Evolutionary conservation across 2,113 vertebrate species (phyloP).

Genomic region (Phylloscopus trochiloides): DNA sequence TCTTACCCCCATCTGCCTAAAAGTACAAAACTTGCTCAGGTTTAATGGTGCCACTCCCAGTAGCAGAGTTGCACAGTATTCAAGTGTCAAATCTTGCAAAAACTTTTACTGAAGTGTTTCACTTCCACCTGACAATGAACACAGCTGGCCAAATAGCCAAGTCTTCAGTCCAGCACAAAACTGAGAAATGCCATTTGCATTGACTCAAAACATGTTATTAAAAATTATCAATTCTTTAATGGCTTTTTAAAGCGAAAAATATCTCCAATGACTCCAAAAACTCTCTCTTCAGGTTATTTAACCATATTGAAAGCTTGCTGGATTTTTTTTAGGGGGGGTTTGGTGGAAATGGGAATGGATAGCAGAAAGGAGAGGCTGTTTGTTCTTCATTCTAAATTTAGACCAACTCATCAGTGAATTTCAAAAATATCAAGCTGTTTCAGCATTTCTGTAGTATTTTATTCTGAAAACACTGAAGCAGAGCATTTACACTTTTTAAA

Average conservation of each 20-base stretch:
- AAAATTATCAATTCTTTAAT: not conserved
- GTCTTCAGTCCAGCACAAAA: not conserved
- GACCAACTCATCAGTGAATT: not conserved
- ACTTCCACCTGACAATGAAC: not conserved
- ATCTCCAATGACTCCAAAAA: not conserved
- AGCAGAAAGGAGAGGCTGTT: not conserved
- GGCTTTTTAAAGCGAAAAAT: not conserved
- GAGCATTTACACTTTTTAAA: not conserved
- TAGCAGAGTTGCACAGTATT: not conserved
- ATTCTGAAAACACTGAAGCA: not conserved
- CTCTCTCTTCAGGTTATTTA: not conserved
- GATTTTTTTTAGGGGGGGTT: rapidly evolving
- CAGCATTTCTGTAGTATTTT: not conserved
- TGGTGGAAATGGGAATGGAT: not conserved
- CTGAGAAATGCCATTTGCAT: not conserved
- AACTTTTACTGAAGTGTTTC: not conserved
- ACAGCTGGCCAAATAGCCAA: not conserved
- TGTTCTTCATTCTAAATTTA: not conserved
- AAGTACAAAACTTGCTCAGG: not conserved
- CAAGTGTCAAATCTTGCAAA: not conserved
- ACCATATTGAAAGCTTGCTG: not conserved
- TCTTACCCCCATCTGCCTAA: not conserved
- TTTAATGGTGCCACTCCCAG: not conserved
- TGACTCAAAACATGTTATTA: not conserved
- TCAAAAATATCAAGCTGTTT: not conserved